A percentile compares a stretch with the other conserved stretches of the same genome.
Conservation (phyloP, 2,888 invertebrate species). For the Trissonchulus latispiculum region DNA sequence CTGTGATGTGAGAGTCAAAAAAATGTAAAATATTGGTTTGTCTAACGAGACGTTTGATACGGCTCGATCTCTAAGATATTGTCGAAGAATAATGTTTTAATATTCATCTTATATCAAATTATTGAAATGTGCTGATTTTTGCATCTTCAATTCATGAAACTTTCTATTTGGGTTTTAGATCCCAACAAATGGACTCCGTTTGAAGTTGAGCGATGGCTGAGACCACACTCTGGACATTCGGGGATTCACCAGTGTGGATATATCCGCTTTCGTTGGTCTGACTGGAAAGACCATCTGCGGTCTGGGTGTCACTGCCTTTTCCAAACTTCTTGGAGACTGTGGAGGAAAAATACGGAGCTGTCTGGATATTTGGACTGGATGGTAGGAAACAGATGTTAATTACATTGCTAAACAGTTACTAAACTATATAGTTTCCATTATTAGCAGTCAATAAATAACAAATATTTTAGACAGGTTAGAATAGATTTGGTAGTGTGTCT, state of each 20-base stretch:
- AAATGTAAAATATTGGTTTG: neutral
- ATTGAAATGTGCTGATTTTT: too few species aligned
- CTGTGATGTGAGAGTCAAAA: too few species aligned
- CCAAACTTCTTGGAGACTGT: neutral
- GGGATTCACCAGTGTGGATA: neutral
- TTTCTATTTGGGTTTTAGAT: neutral
- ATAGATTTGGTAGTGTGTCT: too few species aligned
- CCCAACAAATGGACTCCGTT: neutral
- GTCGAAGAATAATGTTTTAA: too few species aligned
- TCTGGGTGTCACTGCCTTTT: neutral
- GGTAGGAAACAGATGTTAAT: too few species aligned
- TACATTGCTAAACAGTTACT: too few species aligned
- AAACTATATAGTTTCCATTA: too few species aligned
- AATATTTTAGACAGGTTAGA: too few species aligned
- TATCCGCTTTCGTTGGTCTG: neutral
- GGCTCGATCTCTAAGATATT: neutral
- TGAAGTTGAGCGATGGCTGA: neutral
- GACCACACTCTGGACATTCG: neutral
- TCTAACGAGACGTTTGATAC: neutral
- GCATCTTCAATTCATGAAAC: too few species aligned
- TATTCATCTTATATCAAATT: too few species aligned
- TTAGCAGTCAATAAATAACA: neutral
- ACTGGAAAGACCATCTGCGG: neutral
- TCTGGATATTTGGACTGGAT: neutral
- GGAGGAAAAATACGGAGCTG: neutral